Conservation (phyloP, 2,888 invertebrate genomes). For the Stenodema calcarata region DNA sequence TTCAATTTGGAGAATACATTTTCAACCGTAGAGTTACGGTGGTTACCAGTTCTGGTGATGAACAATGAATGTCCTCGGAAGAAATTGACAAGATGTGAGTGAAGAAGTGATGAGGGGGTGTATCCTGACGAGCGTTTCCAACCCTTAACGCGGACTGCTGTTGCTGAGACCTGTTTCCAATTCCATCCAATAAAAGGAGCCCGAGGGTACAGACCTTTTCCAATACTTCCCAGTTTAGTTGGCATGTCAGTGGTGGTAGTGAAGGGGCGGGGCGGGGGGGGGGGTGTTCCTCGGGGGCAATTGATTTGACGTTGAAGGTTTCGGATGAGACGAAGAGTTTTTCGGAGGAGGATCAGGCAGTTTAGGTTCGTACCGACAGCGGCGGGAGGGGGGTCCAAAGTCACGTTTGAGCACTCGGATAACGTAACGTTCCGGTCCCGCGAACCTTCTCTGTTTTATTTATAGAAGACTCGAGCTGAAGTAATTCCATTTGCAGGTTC, state of each 20-base stretch:
- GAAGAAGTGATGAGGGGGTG: neutral
- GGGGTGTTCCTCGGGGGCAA: neutral
- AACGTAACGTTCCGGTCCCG: neutral
- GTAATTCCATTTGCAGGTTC: conserved; percentile 8
- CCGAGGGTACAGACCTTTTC: neutral
- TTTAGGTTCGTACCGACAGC: neutral
- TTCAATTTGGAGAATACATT: no score
- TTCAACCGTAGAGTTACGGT: no score
- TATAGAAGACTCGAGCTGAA: neutral
- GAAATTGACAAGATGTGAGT: neutral
- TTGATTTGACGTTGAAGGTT: conserved; percentile 22
- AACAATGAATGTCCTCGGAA: neutral
- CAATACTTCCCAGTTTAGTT: conserved; percentile 9
- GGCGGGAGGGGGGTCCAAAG: neutral
- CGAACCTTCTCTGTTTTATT: neutral
- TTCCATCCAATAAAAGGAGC: conserved; percentile 10
- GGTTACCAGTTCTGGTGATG: no score
- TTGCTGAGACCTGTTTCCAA: conserved; percentile 16
- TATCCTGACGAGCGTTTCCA: neutral
- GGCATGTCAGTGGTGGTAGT: no score
- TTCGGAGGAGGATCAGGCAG: neutral
- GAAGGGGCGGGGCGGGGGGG: neutral
- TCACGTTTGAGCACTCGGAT: neutral
- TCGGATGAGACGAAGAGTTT: neutral
- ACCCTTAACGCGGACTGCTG: neutral